These are phyloP conservation scores for Xiphophorus couchianus DNA, from an alignment of 2,113 vertebrate genomes.

Conservation along the genomic window DNA sequence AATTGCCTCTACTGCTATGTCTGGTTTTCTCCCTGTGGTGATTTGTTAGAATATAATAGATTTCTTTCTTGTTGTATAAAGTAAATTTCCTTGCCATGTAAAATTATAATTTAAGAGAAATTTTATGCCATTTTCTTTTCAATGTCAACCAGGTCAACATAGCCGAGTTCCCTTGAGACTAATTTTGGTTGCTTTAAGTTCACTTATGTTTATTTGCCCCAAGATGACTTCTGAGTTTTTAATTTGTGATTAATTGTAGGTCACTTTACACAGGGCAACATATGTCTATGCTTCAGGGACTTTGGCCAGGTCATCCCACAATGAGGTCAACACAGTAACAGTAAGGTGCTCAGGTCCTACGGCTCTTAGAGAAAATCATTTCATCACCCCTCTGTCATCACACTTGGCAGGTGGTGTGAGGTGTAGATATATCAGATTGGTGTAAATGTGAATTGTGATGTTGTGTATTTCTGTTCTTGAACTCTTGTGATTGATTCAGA, in stretches of 20 bases:
- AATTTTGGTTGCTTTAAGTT: no score
- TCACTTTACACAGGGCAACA: no score
- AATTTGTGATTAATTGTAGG: no score
- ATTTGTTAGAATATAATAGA: not conserved
- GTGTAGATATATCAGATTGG: not conserved
- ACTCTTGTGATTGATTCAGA: not conserved
- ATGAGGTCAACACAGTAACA: no score
- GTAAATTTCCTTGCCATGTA: no score
- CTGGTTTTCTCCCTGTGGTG: not conserved
- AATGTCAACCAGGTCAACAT: not conserved
- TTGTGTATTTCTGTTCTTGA: not conserved
- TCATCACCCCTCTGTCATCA: not conserved
- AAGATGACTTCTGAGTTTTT: no score
- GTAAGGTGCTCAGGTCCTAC: not conserved
- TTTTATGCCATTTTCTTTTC: not conserved
- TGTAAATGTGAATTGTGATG: not conserved
- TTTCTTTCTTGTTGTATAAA: not conserved
- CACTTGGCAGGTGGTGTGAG: not conserved
- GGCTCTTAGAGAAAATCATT: not conserved
- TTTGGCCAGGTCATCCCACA: no score
- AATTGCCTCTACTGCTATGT: not conserved
- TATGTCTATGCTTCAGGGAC: no score
- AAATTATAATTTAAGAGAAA: no score
- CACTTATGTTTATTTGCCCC: no score
- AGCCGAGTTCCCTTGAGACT: no score